Percentiles rank a stretch among this genome's conserved stretches.
Conservation (phyloP, 2,888 invertebrate species). For the Callyntrura guangdongensis region DNA sequence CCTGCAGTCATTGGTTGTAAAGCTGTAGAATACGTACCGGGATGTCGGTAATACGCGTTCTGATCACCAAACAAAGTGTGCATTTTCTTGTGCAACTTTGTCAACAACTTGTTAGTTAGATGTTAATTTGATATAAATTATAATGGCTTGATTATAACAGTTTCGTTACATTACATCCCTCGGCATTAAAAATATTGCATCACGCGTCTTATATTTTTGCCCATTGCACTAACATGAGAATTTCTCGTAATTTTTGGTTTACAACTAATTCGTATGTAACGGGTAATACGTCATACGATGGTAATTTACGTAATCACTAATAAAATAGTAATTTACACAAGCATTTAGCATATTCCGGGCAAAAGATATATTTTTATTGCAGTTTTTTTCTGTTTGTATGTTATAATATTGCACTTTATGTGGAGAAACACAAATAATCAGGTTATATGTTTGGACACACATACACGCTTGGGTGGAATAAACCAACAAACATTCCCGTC, state of each 20-base stretch:
- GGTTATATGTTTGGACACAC: constrained; percentile 55
- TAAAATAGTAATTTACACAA: too few relatives aligned
- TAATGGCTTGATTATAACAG: background rate
- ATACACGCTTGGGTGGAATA: constrained; percentile 69
- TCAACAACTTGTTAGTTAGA: background rate
- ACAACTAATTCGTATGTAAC: too few relatives aligned
- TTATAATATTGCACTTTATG: constrained; percentile 35
- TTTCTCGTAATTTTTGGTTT: too few relatives aligned
- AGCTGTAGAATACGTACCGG: constrained; percentile 86
- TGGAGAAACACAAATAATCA: constrained; percentile 73
- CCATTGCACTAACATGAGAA: too few relatives aligned
- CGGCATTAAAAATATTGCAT: too few relatives aligned
- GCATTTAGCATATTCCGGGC: too few relatives aligned
- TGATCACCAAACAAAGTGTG: constrained; percentile 97
- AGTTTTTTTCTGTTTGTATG: constrained; percentile 7
- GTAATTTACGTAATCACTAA: too few relatives aligned
- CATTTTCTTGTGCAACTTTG: constrained; percentile 87
- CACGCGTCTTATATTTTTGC: too few relatives aligned
- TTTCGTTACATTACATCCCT: too few relatives aligned
- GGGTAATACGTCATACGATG: too few relatives aligned
- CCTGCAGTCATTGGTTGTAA: constrained; percentile 85
- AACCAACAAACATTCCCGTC: constrained; percentile 67
- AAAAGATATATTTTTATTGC: background rate
- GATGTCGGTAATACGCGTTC: constrained; percentile 94
- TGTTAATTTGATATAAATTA: constrained; percentile 8